These are phyloP conservation scores for Aphodius granarius DNA, from an alignment of 2,888 invertebrate genomes.

Conservation along the genomic window DNA sequence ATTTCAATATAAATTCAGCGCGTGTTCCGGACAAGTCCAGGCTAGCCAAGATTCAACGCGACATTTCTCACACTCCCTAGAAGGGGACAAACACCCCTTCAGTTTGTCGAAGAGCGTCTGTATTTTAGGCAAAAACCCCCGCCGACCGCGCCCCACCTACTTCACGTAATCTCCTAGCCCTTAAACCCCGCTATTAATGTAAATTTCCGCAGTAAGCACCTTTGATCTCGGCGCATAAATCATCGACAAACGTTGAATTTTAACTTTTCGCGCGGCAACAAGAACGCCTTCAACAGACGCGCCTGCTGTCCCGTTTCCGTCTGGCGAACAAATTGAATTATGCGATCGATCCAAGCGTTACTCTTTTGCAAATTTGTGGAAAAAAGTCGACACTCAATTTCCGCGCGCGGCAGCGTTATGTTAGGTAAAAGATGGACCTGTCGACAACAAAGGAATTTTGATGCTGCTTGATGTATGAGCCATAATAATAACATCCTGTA, in stretches of 20 bases:
- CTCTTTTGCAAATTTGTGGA: not conserved
- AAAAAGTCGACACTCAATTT: not conserved
- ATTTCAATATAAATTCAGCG: not conserved
- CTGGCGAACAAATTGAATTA: not conserved
- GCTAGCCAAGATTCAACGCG: not conserved
- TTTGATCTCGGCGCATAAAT: not conserved
- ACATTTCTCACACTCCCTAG: not conserved
- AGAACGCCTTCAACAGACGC: not conserved
- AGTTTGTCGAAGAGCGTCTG: not conserved
- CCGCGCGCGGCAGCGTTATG: not conserved
- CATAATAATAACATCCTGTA: not conserved
- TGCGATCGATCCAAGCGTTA: not conserved
- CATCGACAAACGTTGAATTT: not conserved
- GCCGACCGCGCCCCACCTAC: not conserved
- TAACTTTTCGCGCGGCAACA: not conserved
- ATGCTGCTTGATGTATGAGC: not conserved
- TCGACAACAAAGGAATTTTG: not conserved
- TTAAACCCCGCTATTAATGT: not conserved
- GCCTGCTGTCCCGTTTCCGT: not conserved
- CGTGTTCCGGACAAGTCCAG: not conserved
- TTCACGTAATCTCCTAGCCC: not conserved
- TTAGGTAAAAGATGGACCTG: not conserved
- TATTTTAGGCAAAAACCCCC: not conserved
- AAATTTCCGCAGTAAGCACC: not conserved
- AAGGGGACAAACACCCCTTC: not conserved